Evolutionary conservation across 1,140 invertebrate species (phyloP), one percentile per base, ranked within the genome.

Genomic region (Ganaspis sp.): DNA sequence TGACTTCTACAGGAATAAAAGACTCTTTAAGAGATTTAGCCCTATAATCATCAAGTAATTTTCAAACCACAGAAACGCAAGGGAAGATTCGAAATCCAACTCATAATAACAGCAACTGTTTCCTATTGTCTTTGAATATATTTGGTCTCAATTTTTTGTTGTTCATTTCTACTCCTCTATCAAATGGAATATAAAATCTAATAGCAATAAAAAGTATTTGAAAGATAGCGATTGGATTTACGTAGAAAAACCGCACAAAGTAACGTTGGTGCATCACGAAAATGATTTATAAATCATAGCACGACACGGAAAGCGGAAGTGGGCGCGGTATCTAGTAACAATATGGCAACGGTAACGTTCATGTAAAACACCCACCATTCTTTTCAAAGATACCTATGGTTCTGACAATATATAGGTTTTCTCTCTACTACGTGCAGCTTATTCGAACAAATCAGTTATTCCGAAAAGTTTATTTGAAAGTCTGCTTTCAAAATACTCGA

Each of bases 231-330:
- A 11, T 26, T 8, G 17, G 23, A 54, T 23, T 54, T 9, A 23
- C 53, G 4, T 54, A 11, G 9, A 23, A 11, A 23, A 54, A 54
- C 9, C 53, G 19, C 53, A 54, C 21, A 19, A 54, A 54, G 53
- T 9, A 23, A 54, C 53, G 21, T 9, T 8, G 1, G 19, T 54
- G 53, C 53, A 54, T 54, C 53, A 54, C 53, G 53, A 54, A 54
- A 54, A 54, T 54, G 53, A 54, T 54, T 54, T 54, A 54, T 54
- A 54, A 54, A 54, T 54, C 53, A 54, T 11, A 54, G 53, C 53
- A 19, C 53, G 53, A 54, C 53, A 54, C 19, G 53, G 19, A 54
- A 53, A 54, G 8, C 53, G 53, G 53, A 54, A 54, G 53, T 54
- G 53, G 53, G 53, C 53, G 53, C 19, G 19, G 53, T 54, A 54